Evolutionary conservation across 2,113 vertebrate genomes (phyloP).

Genomic region (Dunckerocampus dactyliophorus): DNA sequence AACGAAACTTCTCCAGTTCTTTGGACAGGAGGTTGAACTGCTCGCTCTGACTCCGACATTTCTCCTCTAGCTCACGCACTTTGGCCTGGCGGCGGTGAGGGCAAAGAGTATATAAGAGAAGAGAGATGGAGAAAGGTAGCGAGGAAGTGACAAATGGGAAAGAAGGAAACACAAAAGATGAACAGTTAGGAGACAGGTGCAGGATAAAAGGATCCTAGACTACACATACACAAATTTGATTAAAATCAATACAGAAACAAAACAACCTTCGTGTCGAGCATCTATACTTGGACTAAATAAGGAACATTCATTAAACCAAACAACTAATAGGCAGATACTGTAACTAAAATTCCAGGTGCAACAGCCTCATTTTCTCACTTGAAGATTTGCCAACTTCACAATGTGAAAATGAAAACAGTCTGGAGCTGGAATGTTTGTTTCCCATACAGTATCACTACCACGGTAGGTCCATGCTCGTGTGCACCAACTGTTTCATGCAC

Average conservation of each 20-base stretch:
- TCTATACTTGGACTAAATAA: background rate
- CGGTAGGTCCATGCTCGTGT: conserved; percentile 1
- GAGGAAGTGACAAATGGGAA: conserved; percentile 10
- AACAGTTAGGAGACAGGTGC: background rate
- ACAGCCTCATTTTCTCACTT: conserved; percentile 12
- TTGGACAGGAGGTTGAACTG: conserved; percentile 93
- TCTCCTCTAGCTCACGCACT: conserved; percentile 93
- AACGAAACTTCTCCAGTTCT: conserved; percentile 88
- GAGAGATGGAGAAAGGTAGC: conserved; percentile 9
- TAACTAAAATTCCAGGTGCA: conserved; percentile 35
- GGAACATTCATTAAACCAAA: background rate
- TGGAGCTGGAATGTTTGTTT: conserved; percentile 26
- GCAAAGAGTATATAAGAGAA: conserved; percentile 18
- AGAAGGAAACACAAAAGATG: conserved; percentile 14
- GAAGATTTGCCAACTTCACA: conserved; percentile 11
- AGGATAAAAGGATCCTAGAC: background rate
- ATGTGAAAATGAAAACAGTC: conserved; percentile 7
- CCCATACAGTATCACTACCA: conserved; percentile 19
- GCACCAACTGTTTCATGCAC: conserved; percentile 40
- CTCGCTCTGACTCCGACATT: conserved; percentile 91
- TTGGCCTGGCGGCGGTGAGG: conserved; percentile 77
- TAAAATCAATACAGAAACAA: no score
- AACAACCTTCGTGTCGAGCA: background rate
- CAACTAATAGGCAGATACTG: conserved; percentile 9
- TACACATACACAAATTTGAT: background rate